Conservation (phyloP, 64 coral and sea anemone species). For the Montipora capricornis region DNA sequence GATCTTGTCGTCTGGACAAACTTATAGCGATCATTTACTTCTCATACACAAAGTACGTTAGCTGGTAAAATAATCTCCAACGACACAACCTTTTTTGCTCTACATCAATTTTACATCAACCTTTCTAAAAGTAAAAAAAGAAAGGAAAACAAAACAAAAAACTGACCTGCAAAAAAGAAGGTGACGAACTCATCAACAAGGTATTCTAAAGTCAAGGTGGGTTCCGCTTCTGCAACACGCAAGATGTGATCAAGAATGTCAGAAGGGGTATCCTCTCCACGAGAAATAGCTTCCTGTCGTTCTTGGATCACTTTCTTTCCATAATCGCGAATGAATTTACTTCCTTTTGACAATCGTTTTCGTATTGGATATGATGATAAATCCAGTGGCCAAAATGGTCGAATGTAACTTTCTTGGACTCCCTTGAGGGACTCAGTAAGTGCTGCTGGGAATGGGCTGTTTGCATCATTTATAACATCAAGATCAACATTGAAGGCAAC, state of each 20-base stretch:
- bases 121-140: too few species aligned
- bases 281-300: slow-evolving; percentile 39
- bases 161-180: slow-evolving; percentile 77
- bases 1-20: too few species aligned
- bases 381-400: slow-evolving; percentile 42
- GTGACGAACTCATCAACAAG: slow-evolving; percentile 81
- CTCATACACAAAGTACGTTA: too few species aligned
- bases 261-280: slow-evolving; percentile 8
- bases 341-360: background rate
- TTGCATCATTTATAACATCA: slow-evolving; percentile 52
- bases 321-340: slow-evolving; percentile 72
- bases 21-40: too few species aligned
- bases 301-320: slow-evolving; percentile 66
- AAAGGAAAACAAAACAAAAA: too few species aligned
- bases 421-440: slow-evolving; percentile 27
- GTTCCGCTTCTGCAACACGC: slow-evolving; percentile 37
- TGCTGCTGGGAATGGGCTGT: slow-evolving; percentile 70
- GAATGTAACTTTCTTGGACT: background rate
- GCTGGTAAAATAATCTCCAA: too few species aligned
- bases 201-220: slow-evolving; percentile 53
- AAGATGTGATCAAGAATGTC: slow-evolving; percentile 83
- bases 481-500: slow-evolving; percentile 44
- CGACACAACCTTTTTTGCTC: too few species aligned
- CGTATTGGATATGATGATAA: slow-evolving; percentile 39
- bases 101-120: too few species aligned